Evolutionary conservation across 2,113 vertebrate species (phyloP), one percentile per base, ranked within the genome.

Genomic region (Scomber japonicus): DNA sequence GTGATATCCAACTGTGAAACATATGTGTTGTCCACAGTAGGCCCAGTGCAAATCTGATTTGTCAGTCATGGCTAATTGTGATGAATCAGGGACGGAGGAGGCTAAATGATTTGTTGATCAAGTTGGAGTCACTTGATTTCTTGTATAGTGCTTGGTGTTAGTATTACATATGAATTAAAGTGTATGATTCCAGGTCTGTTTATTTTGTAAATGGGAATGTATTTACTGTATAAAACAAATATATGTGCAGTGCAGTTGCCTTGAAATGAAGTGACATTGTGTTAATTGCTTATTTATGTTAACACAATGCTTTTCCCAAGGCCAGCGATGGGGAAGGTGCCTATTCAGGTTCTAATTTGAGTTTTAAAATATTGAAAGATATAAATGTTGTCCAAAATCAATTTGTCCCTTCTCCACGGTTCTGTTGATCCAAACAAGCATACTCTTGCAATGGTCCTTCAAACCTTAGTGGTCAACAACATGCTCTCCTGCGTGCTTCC

Each of bases 1-100:
- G 81, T 60, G 84, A 71, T 79, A 50, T 86, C 73, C 73, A 73
- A 75, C 81, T 81, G 84, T 62, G 80, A 66, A 66, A 77, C 81
- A 81, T 79, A 84, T 89, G 89, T 61, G 71, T 30, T 31, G 48
- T 74, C 68, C 64, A 54, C 53, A 56, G 77, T 12, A 5, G 59
- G 49, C 57, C 51, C 59, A 46, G 60, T 54, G 30, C 46, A 83
- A 78, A 75, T 27, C 70, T 46, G 61, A 71, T 78, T 79, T 68
- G 67, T 86, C 82, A 85, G 24, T 80, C 64, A 51, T 2, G 0
- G 48, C 49, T 76, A 67, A 86, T 70, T 71, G 68, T 67, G 74
- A 87, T 81, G 66, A 79, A 82, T 82, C 69, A 82, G 86, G 65
- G 2, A 80, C 76, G 63, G 64, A 76, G 19, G 30, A 57, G 21